Conservation (phyloP, 2,797 vertebrate species). For the Sebastes matsubarae region DNA sequence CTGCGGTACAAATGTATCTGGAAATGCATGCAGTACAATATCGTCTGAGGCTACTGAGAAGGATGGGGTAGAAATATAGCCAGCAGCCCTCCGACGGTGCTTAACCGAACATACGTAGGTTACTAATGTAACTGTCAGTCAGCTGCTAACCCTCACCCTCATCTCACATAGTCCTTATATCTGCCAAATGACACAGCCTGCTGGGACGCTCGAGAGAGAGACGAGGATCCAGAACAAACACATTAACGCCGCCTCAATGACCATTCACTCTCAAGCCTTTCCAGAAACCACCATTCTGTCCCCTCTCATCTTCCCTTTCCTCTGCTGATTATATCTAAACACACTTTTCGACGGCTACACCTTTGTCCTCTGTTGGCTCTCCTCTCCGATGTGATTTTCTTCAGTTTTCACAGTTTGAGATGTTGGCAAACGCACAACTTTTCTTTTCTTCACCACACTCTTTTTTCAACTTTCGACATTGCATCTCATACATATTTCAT, state of each 20-base stretch:
- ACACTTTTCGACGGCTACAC: not conserved
- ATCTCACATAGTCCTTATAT: not conserved
- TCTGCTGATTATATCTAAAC: slow-evolving; percentile 22
- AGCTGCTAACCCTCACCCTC: not conserved
- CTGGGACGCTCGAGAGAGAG: slow-evolving; percentile 9
- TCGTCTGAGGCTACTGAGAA: not conserved
- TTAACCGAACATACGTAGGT: slow-evolving; percentile 9
- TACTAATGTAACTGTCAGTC: slow-evolving; percentile 42
- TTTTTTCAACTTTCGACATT: slow-evolving; percentile 24
- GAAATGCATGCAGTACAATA: not conserved
- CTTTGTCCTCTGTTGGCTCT: not conserved
- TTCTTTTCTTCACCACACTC: not conserved
- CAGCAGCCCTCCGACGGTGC: not conserved
- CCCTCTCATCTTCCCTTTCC: slow-evolving; percentile 19
- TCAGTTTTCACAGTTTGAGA: slow-evolving; percentile 6
- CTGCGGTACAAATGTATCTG: not conserved
- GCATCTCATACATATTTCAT: slow-evolving; percentile 54
- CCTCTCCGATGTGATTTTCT: not conserved
- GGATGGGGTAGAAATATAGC: not conserved
- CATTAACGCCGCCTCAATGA: slow-evolving; percentile 33
- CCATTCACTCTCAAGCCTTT: slow-evolving; percentile 25
- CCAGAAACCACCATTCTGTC: slow-evolving; percentile 28
- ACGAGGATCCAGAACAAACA: slow-evolving; percentile 52
- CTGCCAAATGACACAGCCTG: slow-evolving; percentile 47
- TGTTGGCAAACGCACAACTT: not conserved